Base-by-base conservation (phyloP, 1,140 invertebrate genomes). In the Panonychus citri region DNA sequence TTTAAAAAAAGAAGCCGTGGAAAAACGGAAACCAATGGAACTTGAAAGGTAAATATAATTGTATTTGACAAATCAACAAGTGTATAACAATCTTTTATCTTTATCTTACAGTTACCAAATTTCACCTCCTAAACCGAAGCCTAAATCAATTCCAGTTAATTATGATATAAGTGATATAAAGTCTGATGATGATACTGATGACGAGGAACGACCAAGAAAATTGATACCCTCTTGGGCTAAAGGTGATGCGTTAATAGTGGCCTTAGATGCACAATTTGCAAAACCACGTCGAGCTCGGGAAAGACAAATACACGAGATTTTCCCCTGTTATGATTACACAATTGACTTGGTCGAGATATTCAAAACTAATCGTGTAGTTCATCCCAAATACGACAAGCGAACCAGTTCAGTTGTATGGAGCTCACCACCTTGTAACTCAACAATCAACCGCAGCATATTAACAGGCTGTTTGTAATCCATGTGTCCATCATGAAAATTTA, bases 141-240 rank as follows among this genome's bases (percentile, higher is more conserved):
- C 13, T 21, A 25, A 15, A 19, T 19, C 28, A 39, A 19, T 17
- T 1, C 52, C 28, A 53, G 34, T 21, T 1, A 34, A 53, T 19
- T 53, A 53, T 39, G 52, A 53, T 37, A 53, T 53, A 4, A 19
- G 4, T 7, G 52, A 37, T 24, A 37, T 53, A 34, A 34, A 39
- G 28, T 53, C 52, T 37, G 52, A 53, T 37, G 52, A 53, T 12
- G 52, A 39, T 37, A 39, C 28, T 21, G 52, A 53, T 53, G 52
- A 53, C 24, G 28, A 53, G n/a, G 21, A 26, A n/a, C 12, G 13
- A 26, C 34, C 34, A 2, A 34, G 34, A 39, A 53, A 53, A 21
- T 3, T 8, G n/a, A 53, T 53, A 39, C 52, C 52, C 10, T 19
- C 30, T n/a, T 53, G 52, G 52, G 52, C 52, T 3, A 53, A 53